phyloP scores from a whole-genome alignment of 2,797 vertebrate genomes.

The Carapus acus region DNA sequence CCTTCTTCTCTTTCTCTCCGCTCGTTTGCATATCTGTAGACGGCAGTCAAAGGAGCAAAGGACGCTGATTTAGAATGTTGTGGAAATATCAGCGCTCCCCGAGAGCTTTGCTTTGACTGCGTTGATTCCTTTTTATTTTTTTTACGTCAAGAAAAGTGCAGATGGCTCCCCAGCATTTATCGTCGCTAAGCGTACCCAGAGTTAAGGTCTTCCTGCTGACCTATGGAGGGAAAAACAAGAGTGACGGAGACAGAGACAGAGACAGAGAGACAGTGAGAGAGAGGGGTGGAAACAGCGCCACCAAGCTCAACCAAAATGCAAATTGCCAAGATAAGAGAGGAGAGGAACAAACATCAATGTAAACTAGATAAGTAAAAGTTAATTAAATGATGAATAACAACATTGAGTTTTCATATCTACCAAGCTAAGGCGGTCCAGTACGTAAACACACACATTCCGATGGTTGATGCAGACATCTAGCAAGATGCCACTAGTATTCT shows the following conservation, averaged over 20 bases:
- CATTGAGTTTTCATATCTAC: too few species aligned
- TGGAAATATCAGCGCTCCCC: constrained; percentile 39
- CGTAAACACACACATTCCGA: too few species aligned
- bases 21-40: constrained; percentile 46
- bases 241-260: neutral
- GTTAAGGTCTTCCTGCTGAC: constrained; percentile 42
- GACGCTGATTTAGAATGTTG: constrained; percentile 51
- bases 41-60: constrained; percentile 27
- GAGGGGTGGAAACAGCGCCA: neutral
- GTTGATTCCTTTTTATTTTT: constrained; percentile 46
- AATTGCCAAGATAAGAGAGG: too few species aligned
- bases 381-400: too few species aligned
- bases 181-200: constrained; percentile 57
- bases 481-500: too few species aligned
- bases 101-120: constrained; percentile 40
- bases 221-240: neutral
- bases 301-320: neutral
- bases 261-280: neutral
- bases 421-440: too few species aligned
- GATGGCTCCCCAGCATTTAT: constrained; percentile 44
- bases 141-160: constrained; percentile 30
- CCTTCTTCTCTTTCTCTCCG: constrained; percentile 31
- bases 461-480: too few species aligned
- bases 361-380: too few species aligned
- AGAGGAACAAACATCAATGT: neutral